phyloP scores from a whole-genome alignment of 92 coral and sea anemone species.

The Metridium senile region DNA sequence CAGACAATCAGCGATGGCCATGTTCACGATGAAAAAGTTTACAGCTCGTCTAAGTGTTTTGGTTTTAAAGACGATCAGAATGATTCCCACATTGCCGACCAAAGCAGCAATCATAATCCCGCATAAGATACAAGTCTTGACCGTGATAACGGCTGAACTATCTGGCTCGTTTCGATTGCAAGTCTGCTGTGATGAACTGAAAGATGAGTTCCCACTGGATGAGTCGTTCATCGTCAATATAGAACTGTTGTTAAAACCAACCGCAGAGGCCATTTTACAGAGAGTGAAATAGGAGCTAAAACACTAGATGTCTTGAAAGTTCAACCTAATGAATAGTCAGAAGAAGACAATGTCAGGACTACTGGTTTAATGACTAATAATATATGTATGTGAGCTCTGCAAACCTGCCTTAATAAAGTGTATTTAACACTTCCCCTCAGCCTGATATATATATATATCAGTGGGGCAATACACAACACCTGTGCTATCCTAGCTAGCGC shows the following conservation, averaged over 20 bases:
- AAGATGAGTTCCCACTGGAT: neutral
- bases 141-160: neutral
- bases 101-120: constrained; percentile 13
- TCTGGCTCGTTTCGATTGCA: neutral
- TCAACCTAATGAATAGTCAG: too few species aligned
- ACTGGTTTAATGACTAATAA: too few species aligned
- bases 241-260: neutral
- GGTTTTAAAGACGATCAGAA: constrained; percentile 8
- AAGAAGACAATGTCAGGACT: too few species aligned
- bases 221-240: neutral
- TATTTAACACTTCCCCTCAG: neutral
- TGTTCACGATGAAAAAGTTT: constrained; percentile 25
- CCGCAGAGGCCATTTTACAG: neutral
- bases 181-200: neutral
- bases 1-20: constrained; percentile 21
- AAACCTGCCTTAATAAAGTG: neutral
- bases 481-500: neutral
- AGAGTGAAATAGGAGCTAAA: neutral
- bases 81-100: constrained; percentile 20
- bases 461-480: neutral
- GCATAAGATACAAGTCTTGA: neutral
- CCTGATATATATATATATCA: neutral
- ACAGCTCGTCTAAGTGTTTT: constrained; percentile 15
- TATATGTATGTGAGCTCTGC: too few species aligned
- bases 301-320: neutral